These are phyloP conservation scores for Psittacara wagleri DNA, from an alignment of 2,113 vertebrate species.

Conservation along the genomic window DNA sequence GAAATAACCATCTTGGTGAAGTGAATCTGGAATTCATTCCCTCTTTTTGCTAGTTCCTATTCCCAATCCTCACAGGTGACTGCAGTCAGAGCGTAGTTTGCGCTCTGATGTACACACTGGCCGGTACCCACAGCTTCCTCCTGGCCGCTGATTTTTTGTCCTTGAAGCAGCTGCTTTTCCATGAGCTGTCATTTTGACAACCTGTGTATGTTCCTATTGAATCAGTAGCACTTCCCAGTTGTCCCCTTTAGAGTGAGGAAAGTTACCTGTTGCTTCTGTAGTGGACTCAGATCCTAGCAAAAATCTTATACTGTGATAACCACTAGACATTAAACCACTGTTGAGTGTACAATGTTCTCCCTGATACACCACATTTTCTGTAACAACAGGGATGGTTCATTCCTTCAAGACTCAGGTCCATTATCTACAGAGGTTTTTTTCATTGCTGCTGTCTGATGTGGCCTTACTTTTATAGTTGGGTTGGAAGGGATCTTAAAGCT, in stretches of 20 bases:
- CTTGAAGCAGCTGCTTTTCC: neutral
- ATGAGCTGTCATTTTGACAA: neutral
- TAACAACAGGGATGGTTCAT: too few relatives aligned
- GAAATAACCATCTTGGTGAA: accelerated
- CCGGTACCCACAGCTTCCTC: neutral
- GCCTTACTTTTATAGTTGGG: neutral
- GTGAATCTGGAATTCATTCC: accelerated
- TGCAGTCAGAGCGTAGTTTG: accelerated
- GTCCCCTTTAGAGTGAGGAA: neutral
- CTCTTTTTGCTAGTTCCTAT: accelerated
- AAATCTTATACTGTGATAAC: neutral
- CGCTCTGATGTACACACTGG: accelerated
- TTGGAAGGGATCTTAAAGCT: neutral
- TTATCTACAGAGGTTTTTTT: neutral
- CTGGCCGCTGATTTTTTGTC: neutral
- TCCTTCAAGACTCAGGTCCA: neutral
- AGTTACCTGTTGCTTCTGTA: neutral
- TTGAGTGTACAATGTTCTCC: neutral
- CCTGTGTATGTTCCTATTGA: accelerated
- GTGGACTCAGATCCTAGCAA: neutral
- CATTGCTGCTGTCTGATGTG: neutral
- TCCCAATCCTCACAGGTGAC: accelerated
- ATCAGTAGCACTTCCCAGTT: neutral
- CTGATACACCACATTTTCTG: neutral
- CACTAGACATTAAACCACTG: neutral